Conservation (phyloP, 2,113 vertebrate genomes). For the Ameiurus melas region DNA sequence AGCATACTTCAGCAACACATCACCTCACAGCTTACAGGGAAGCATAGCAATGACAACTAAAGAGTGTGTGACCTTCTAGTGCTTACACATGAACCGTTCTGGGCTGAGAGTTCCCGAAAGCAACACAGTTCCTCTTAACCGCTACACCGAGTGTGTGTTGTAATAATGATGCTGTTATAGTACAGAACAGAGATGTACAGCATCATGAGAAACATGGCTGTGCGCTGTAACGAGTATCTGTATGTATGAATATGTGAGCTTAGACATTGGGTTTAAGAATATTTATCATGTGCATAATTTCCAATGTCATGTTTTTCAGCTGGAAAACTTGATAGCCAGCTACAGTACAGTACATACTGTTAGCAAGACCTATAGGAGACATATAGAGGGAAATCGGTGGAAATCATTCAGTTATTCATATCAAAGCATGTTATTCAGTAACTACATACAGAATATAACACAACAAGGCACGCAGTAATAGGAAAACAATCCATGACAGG, state of each 20-base stretch:
- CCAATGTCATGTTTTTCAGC: neutral
- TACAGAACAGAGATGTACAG: neutral
- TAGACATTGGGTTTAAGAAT: neutral
- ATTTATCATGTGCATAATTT: neutral
- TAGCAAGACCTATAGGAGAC: neutral
- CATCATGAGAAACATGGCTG: neutral
- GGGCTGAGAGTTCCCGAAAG: neutral
- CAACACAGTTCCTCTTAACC: neutral
- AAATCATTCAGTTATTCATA: neutral
- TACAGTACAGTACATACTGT: neutral
- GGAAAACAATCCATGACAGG: neutral
- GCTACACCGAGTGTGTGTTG: neutral
- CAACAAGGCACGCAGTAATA: neutral
- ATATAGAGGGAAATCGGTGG: neutral
- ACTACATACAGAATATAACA: neutral
- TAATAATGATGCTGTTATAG: neutral
- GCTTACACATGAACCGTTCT: slow-evolving; percentile 13
- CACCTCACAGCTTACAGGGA: slow-evolving; percentile 21
- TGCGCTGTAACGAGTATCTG: neutral
- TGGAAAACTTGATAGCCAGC: neutral
- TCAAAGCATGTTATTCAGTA: neutral
- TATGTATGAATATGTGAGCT: slow-evolving; percentile 54
- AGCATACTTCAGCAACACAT: slow-evolving; percentile 29
- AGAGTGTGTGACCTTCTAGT: slow-evolving; percentile 7
- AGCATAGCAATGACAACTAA: slow-evolving; percentile 41